Percentiles rank a stretch among this genome's conserved stretches.
Conservation (phyloP, 2,797 vertebrate genomes). For the Spheniscus humboldti region DNA sequence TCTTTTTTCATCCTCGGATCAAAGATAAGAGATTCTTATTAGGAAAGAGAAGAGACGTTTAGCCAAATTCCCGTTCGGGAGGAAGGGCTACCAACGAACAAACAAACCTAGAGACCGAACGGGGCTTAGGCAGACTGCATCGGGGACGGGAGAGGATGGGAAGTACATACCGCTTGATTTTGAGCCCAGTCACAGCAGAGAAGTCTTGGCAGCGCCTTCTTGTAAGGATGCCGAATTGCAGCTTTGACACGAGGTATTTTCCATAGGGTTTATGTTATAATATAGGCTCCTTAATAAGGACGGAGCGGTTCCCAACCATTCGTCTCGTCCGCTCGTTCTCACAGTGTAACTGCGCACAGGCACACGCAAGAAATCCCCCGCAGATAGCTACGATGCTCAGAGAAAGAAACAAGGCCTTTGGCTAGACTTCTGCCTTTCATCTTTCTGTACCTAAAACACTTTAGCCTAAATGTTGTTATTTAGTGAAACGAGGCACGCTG, state of each 20-base stretch:
- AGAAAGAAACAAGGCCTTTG: neutral
- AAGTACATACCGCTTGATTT: neutral
- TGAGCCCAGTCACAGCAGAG: neutral
- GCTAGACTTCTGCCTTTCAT: neutral
- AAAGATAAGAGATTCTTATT: neutral
- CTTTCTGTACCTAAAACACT: neutral
- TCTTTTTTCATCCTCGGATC: neutral
- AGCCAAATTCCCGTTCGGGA: neutral
- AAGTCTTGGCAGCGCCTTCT: neutral
- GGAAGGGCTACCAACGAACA: neutral
- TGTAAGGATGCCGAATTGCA: neutral
- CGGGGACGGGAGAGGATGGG: rapidly evolving
- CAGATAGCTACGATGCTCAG: neutral
- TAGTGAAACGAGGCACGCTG: rapidly evolving
- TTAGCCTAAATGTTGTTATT: neutral
- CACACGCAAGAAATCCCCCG: rapidly evolving
- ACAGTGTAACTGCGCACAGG: neutral
- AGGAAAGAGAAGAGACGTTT: neutral
- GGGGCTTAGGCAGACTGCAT: neutral
- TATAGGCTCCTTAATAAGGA: neutral
- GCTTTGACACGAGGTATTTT: neutral
- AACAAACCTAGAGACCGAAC: neutral
- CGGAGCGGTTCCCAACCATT: neutral
- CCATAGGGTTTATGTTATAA: neutral
- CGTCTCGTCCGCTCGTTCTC: rapidly evolving